Evolutionary conservation across 23 tunicate genomes (phyloP), one percentile per base, ranked within the genome.

Genomic region (Ciona savignyi): DNA sequence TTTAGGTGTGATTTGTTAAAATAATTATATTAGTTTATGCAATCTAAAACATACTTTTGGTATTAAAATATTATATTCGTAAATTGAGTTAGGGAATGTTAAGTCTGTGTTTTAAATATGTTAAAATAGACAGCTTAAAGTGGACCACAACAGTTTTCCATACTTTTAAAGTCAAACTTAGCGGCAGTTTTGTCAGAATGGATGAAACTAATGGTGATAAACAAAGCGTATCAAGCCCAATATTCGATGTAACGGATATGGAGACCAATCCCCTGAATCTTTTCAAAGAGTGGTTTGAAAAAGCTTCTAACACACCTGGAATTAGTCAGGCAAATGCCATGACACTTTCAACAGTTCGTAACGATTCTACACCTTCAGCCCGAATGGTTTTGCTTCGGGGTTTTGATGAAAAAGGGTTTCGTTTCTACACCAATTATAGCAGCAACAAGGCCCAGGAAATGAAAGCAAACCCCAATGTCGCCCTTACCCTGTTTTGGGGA

Each of bases 361-460:
- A 26, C 0, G 77, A 77, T 29, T 89, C 89, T 3, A 60, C 64
- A 32, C 98, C 98, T 1, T 68, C 87, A 42, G 78, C 98, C 0
- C 71, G 98, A 68, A 81, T 93, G 74, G 94, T 93, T 3, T 73
- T 93, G 27, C 68, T 93, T 0, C 79, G 82, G 74, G 94, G 86
- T 25, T 93, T 33, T 82, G 77, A 65, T 25, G 51, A 82, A 66
- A 72, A 86, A 28, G 98, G 98, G 1, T 93, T 93, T 51, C 30
- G 25, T 35, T 93, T 93, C 74, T 86, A 60, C 72, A 86, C 98
- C 11, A 81, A 84, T 33, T 65, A 73, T 35, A 30, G 71, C 6
- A 77, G 94, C 60, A 65, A 77, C 42, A 93, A 93, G 61, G 98
- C 82, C 0, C 22, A 68, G 20, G 78, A 86, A 0, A 26, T 93